phyloP scores from a whole-genome alignment of 2,888 invertebrate species.

The Sturmia bella region DNA sequence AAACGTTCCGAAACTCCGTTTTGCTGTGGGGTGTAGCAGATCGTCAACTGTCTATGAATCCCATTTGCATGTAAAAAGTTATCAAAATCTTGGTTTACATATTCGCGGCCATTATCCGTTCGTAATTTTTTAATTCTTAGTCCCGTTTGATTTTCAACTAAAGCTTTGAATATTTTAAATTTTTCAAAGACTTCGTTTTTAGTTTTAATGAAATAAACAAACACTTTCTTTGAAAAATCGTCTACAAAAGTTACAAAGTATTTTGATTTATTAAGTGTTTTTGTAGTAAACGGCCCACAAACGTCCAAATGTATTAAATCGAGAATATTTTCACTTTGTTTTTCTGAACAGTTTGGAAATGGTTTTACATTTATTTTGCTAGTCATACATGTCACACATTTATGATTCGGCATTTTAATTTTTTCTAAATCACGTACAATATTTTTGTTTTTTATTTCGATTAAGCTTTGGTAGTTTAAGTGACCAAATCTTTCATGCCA shows the following conservation, averaged over 20 bases:
- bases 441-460: too few relatives aligned
- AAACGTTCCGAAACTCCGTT: conserved; percentile 70
- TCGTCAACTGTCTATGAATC: background rate
- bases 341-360: too few relatives aligned
- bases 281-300: too few relatives aligned
- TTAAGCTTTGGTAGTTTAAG: too few relatives aligned
- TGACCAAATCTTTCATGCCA: too few relatives aligned
- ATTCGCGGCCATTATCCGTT: conserved; percentile 59
- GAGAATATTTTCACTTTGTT: too few relatives aligned
- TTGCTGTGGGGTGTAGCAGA: conserved; percentile 69
- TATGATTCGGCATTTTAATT: too few relatives aligned
- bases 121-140: conserved; percentile 32
- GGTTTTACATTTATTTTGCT: too few relatives aligned
- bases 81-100: conserved; percentile 39
- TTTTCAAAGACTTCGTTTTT: conserved; percentile 47
- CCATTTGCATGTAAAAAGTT: conserved; percentile 39
- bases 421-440: too few relatives aligned
- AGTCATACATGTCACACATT: too few relatives aligned
- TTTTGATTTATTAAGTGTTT: too few relatives aligned
- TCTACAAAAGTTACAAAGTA: conserved; percentile 51
- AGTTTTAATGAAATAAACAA: conserved; percentile 47
- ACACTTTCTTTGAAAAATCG: conserved; percentile 34
- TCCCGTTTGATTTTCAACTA: conserved; percentile 46
- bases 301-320: too few relatives aligned
- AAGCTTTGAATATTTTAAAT: conserved; percentile 44